These are phyloP conservation scores for Drosophila elegans DNA, from an alignment of 1,140 invertebrate genomes.

Conservation along the genomic window DNA sequence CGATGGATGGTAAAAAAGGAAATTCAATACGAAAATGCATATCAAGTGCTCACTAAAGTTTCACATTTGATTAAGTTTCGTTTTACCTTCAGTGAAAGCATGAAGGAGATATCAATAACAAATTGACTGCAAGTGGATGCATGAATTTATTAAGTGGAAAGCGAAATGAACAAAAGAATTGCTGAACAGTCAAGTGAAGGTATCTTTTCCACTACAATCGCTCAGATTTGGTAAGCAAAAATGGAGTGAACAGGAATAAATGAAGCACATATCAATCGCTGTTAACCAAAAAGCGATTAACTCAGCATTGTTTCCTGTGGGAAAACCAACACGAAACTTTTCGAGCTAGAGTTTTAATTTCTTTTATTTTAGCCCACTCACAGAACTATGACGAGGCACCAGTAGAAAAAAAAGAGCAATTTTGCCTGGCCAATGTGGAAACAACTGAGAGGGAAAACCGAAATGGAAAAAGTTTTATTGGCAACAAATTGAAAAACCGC, in stretches of 20 bases:
- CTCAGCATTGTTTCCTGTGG: slow-evolving; percentile 4
- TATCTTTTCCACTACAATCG: background rate
- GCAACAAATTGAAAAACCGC: slow-evolving; percentile 75
- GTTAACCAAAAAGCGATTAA: slow-evolving; percentile 20
- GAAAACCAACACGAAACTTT: background rate
- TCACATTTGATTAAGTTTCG: slow-evolving; percentile 51
- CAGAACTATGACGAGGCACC: slow-evolving; percentile 48
- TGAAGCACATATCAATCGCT: background rate
- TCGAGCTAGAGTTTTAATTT: slow-evolving; percentile 13
- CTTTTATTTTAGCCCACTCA: slow-evolving; percentile 30
- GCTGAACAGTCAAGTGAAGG: background rate
- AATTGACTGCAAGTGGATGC: slow-evolving; percentile 30
- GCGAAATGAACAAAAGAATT: slow-evolving; percentile 18
- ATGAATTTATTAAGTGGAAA: slow-evolving; percentile 36
- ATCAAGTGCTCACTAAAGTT: slow-evolving; percentile 38
- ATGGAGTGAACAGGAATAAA: background rate
- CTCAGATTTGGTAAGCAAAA: background rate
- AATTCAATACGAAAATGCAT: slow-evolving; percentile 31
- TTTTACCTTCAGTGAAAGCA: slow-evolving; percentile 2
- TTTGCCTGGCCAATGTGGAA: slow-evolving; percentile 17
- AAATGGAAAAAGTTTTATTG: slow-evolving; percentile 82
- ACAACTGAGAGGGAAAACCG: slow-evolving; percentile 28
- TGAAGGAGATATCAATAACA: slow-evolving; percentile 27
- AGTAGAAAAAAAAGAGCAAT: slow-evolving; percentile 15
- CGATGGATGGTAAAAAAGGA: slow-evolving; percentile 8